Conservation (phyloP, 2,888 invertebrate species). For the Tholera decimalis region DNA sequence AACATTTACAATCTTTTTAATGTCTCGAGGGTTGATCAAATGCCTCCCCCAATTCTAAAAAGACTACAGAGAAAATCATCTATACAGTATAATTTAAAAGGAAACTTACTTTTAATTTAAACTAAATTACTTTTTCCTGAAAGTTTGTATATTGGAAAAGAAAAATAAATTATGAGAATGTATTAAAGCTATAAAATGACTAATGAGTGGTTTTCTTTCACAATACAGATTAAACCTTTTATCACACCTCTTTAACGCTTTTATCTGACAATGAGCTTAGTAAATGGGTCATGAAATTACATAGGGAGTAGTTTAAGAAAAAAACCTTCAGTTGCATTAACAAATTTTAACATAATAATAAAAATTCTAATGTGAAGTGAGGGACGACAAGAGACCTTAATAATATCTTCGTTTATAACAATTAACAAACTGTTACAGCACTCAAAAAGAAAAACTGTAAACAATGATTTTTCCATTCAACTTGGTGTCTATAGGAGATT, state of each 20-base stretch:
- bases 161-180: neutral
- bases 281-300: neutral
- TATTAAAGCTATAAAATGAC: neutral
- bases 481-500: neutral
- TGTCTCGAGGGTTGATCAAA: neutral
- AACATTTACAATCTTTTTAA: neutral
- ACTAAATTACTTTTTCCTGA: too few species aligned
- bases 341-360: neutral
- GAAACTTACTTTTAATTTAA: neutral
- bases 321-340: too few species aligned
- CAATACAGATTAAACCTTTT: neutral
- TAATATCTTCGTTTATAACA: constrained; percentile 4
- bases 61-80: neutral
- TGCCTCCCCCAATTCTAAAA: neutral
- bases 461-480: constrained; percentile 16
- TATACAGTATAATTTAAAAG: neutral
- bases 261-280: neutral
- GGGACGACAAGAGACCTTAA: neutral
- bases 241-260: constrained; percentile 1
- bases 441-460: constrained; percentile 20
- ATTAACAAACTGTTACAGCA: constrained; percentile 1
- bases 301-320: neutral
- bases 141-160: neutral
- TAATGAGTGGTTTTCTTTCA: neutral
- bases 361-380: neutral